phyloP scores from a whole-genome alignment of 2,888 invertebrate genomes.

The Chalcis sispes region DNA sequence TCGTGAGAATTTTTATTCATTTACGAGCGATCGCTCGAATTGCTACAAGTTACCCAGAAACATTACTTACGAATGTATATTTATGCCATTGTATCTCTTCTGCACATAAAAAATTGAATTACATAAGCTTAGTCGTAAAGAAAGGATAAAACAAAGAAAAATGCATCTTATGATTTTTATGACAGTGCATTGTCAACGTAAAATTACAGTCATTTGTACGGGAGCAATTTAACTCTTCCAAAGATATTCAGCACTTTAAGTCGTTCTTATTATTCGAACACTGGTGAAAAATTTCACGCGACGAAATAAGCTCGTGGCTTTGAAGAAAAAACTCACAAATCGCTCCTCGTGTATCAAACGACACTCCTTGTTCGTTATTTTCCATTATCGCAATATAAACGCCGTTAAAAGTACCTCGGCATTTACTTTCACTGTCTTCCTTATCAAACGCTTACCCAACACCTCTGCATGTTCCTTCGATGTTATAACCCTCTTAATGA shows the following conservation, averaged over 20 bases:
- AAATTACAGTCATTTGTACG: slow-evolving; percentile 6
- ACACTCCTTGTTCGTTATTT: slow-evolving; percentile 17
- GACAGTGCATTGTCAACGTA: slow-evolving; percentile 25
- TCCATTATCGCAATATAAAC: not conserved
- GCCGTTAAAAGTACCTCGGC: not conserved
- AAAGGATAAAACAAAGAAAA: slow-evolving; percentile 23
- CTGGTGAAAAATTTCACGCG: not conserved
- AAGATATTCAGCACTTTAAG: not conserved
- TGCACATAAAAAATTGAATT: slow-evolving; percentile 27
- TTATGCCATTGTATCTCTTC: not conserved
- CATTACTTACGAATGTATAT: slow-evolving; percentile 10
- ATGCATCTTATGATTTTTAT: slow-evolving; percentile 19
- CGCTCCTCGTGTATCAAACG: not conserved
- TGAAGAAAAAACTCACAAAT: not conserved
- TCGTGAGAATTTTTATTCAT: not conserved
- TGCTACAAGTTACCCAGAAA: too few species aligned
- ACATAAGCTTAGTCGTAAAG: not conserved
- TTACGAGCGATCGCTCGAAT: not conserved
- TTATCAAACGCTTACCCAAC: slow-evolving; percentile 17
- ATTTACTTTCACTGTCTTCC: slow-evolving; percentile 38
- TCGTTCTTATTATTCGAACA: not conserved
- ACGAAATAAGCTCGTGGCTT: not conserved
- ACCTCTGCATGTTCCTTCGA: not conserved
- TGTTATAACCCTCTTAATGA: not conserved
- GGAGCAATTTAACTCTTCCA: not conserved